Conservation (phyloP, 2,888 invertebrate species). For the Epicampocera succincta region DNA sequence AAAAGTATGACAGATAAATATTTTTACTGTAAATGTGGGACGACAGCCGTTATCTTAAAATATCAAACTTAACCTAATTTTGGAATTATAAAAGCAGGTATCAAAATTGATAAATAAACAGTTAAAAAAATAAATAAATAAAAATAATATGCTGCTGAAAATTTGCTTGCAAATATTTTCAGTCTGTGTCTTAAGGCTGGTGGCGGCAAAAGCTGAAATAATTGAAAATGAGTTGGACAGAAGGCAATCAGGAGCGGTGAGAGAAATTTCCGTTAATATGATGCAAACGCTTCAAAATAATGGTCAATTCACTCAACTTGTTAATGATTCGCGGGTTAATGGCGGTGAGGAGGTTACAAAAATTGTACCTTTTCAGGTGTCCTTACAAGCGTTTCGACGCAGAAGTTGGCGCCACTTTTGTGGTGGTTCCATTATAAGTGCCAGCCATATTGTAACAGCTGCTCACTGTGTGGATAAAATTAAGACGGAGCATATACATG, state of each 20-base stretch:
- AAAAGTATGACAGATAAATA: slow-evolving; percentile 28
- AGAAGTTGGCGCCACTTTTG: slow-evolving; percentile 79
- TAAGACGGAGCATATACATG: slow-evolving; percentile 72
- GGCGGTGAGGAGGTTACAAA: slow-evolving; percentile 74
- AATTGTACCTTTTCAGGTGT: slow-evolving; percentile 80
- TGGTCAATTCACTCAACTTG: too few relatives aligned
- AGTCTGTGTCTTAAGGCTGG: neutral
- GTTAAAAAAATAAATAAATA: neutral
- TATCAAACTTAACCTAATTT: neutral
- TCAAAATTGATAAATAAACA: neutral
- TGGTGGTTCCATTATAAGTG: slow-evolving; percentile 79
- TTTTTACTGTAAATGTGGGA: neutral
- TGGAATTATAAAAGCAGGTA: slow-evolving; percentile 11
- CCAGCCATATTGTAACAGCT: slow-evolving; percentile 78
- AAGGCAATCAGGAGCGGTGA: neutral
- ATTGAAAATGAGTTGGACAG: neutral
- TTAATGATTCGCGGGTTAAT: slow-evolving; percentile 73
- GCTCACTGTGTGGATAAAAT: slow-evolving; percentile 79
- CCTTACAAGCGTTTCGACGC: slow-evolving; percentile 74
- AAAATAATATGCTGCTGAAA: slow-evolving; percentile 10
- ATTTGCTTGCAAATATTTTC: neutral
- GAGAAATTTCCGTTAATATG: neutral
- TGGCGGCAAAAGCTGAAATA: neutral
- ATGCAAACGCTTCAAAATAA: neutral
- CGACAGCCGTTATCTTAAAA: slow-evolving; percentile 12